These are phyloP conservation scores for Scaptomyza graminum DNA, from an alignment of 1,140 invertebrate species.

Conservation along the genomic window DNA sequence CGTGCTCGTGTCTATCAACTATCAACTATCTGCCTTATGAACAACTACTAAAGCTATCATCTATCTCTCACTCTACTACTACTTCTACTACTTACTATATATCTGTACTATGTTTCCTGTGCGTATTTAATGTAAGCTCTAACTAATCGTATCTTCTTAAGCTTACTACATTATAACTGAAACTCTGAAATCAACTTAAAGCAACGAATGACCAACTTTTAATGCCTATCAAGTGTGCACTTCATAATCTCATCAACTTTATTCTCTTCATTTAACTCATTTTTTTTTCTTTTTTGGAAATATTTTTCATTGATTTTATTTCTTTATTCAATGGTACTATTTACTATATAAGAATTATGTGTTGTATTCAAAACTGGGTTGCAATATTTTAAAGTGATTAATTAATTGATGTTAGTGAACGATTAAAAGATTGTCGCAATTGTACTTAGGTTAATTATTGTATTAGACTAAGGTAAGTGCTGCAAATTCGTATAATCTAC, in stretches of 20 bases:
- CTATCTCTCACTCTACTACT: slow-evolving; percentile 49
- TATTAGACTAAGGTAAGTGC: slow-evolving; percentile 73
- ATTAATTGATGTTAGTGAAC: slow-evolving; percentile 55
- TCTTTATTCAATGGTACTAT: slow-evolving; percentile 14
- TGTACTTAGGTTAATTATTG: slow-evolving; percentile 55
- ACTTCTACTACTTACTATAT: slow-evolving; percentile 39
- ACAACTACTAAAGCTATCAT: slow-evolving; percentile 54
- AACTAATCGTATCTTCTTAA: slow-evolving; percentile 20
- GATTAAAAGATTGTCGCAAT: slow-evolving; percentile 24
- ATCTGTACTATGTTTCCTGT: slow-evolving; percentile 68
- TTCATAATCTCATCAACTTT: slow-evolving; percentile 42
- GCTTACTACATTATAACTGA: neutral
- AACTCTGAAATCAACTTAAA: slow-evolving; percentile 37
- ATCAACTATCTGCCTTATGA: slow-evolving; percentile 4
- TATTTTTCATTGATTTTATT: slow-evolving; percentile 13
- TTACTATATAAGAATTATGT: slow-evolving; percentile 29
- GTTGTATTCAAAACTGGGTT: slow-evolving; percentile 57
- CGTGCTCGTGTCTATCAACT: slow-evolving; percentile 43
- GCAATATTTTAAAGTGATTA: slow-evolving; percentile 18
- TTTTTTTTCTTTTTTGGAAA: slow-evolving; percentile 6
- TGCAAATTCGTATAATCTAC: slow-evolving; percentile 49
- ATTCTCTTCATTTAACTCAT: slow-evolving; percentile 24
- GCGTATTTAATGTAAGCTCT: slow-evolving; percentile 50
- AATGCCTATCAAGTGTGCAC: slow-evolving; percentile 40
- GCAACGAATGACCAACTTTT: slow-evolving; percentile 55